Base-by-base conservation (phyloP, 2,113 vertebrate species). In the Phylloscopus trochiloides region DNA sequence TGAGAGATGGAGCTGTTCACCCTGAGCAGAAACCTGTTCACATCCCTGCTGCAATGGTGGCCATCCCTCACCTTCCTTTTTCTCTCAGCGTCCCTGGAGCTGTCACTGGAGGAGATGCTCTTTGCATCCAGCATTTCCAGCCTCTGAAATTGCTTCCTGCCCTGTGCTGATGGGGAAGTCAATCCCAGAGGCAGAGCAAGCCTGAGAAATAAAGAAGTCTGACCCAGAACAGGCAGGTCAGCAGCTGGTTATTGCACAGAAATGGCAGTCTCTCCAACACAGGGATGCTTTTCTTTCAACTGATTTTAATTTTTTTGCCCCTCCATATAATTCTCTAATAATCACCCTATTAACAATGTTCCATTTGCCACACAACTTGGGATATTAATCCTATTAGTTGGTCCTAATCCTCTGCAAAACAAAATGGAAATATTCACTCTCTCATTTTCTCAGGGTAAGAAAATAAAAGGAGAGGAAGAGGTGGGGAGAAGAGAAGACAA, bases 311-410 rank as follows among this genome's bases (percentile, higher is more conserved):
- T 74, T 90, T 89, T 91, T 87, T 88, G 38, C 77, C 90, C 94
- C 85, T 89, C 88, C 78, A 80, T 77, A 92, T 95, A 95, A 97
- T 95, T 97, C 92, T 68, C 73, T 92, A 93, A 95, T 97, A 96
- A 97, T 93, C 91, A 61, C 87, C 91, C 94, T 94, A 94, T 97
- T 97, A 97, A 96, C 82, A 82, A 62, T 89, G 86, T 95, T 96
- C 94, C 94, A 94, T 97, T 96, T 96, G 94, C 94, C 94, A 96
- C 84, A 87, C 79, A 94, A 93, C 77, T 96, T 22, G 2, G 90
- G 71, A 95, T 96, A 97, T 96, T 97, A 96, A 97, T 97, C 96
- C 96, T 95, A 96, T 97, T 96, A 97, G 82, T 76, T 92, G 66
- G 73, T 66, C 55, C 66, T 94, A 96, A 95, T 96, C 96, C 86